Evolutionary conservation across 2,797 vertebrate genomes (phyloP), one percentile per base, ranked within the genome.

Genomic region (Alosa sapidissima): DNA sequence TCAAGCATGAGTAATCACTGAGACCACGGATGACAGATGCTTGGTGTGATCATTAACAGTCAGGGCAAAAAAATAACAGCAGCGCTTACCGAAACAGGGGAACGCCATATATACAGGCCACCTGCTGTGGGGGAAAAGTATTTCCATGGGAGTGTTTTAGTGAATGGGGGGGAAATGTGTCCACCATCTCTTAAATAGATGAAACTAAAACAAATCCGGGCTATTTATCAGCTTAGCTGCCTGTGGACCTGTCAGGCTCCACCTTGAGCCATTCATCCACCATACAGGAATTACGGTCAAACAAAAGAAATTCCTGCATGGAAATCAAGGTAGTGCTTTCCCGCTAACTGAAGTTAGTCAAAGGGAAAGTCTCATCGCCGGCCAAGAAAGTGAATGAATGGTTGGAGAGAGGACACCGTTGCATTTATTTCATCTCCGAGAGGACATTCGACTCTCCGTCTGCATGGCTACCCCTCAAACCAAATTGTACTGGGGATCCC

Each of bases 181-280:
- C 83, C 89, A 89, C 87, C 85, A 87, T 89, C 90, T 92, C 90
- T 92, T 91, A 92, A 93, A 89, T 89, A 92, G 91, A 94, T 92
- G 91, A 94, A 92, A 88, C 90, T 87, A 90, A 93, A 92, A 91
- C 90, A 93, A 92, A 90, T 86, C 86, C 84, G 87, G 87, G 92
- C 88, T 84, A 92, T 94, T 93, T 89, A 91, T 95, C 92, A 94
- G 90, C 81, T 85, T 87, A 86, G 88, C 86, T 89, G 90, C 90
- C 91, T 87, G 88, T 88, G 52, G n/a, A 86, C 88, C 89, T 92
- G 91, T 92, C 92, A 93, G 84, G 89, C 89, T 85, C 88, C 88
- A 87, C 84, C 81, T 82, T 88, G 85, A 90, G 84, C 89, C 88
- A 90, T 91, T 91, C 89, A 91, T 91, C 89, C 86, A 89, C 58